Conservation (phyloP, 2,888 invertebrate species). For the Reticulitermes lucifugus region DNA sequence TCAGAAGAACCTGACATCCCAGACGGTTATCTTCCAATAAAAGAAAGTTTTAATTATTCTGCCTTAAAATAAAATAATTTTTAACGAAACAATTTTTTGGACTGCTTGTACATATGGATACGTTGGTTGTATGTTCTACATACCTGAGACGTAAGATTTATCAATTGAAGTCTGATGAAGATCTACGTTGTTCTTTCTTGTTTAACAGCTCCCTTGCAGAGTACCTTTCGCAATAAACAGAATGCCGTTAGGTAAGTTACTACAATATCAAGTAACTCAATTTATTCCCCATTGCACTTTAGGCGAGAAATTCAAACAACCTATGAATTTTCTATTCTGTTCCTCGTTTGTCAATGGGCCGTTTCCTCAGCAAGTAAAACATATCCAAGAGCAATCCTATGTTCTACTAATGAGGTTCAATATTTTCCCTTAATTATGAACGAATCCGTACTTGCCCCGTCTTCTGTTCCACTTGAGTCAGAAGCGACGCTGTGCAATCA, state of each 20-base stretch:
- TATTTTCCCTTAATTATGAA: constrained; percentile 47
- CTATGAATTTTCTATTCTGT: constrained; percentile 15
- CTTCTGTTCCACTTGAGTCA: constrained; percentile 24
- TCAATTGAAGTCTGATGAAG: no score
- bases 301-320: constrained; percentile 31
- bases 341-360: not conserved
- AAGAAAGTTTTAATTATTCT: no score
- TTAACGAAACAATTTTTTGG: no score
- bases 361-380: constrained; percentile 34
- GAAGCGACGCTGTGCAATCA: constrained; percentile 31
- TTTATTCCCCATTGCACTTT: not conserved
- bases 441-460: constrained; percentile 29
- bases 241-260: not conserved
- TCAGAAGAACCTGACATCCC: no score
- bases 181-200: not conserved
- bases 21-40: no score
- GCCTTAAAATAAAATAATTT: no score
- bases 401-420: constrained; percentile 46
- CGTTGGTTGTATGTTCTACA: no score
- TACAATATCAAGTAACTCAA: not conserved
- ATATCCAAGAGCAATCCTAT: constrained; percentile 33
- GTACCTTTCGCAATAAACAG: not conserved
- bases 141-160: no score
- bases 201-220: not conserved
- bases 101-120: no score